A percentile compares a stretch with the other conserved stretches of the same genome.
Evolutionary conservation across 2,113 vertebrate species (phyloP).

Genomic region (Bettongia penicillata): DNA sequence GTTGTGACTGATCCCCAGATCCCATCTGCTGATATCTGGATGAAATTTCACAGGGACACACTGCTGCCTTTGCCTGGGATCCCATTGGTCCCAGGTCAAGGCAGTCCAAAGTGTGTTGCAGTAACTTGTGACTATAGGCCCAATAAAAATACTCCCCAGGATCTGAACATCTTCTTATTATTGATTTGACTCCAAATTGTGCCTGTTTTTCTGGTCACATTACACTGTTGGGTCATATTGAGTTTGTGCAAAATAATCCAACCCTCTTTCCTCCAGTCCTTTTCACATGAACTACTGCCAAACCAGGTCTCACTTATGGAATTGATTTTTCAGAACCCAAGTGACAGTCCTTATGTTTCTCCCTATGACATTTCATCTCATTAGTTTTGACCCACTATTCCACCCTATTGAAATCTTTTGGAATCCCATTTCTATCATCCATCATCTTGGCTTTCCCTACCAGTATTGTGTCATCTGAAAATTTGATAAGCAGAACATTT

Average conservation of each 20-base stretch:
- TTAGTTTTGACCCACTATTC: not conserved
- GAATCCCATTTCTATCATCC: not conserved
- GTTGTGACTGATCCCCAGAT: not conserved
- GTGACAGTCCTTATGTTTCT: not conserved
- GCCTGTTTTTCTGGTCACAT: not conserved
- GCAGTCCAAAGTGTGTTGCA: not conserved
- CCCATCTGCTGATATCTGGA: not conserved
- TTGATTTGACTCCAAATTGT: not conserved
- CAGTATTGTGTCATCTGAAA: not conserved
- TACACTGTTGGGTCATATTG: not conserved
- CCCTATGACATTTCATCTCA: not conserved
- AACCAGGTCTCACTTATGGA: not conserved
- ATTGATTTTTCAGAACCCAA: not conserved
- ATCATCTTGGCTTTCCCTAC: not conserved
- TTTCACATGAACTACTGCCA: not conserved
- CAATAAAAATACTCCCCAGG: not conserved
- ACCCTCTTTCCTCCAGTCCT: not conserved
- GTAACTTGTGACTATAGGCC: not conserved
- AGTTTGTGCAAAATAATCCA: not conserved
- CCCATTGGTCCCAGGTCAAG: not conserved
- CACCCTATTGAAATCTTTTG: not conserved
- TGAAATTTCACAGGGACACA: not conserved
- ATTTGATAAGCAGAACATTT: not conserved
- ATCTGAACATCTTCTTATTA: not conserved
- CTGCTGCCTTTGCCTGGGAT: not conserved